phyloP scores from a whole-genome alignment of 2,113 vertebrate genomes.

The Talpa occidentalis region DNA sequence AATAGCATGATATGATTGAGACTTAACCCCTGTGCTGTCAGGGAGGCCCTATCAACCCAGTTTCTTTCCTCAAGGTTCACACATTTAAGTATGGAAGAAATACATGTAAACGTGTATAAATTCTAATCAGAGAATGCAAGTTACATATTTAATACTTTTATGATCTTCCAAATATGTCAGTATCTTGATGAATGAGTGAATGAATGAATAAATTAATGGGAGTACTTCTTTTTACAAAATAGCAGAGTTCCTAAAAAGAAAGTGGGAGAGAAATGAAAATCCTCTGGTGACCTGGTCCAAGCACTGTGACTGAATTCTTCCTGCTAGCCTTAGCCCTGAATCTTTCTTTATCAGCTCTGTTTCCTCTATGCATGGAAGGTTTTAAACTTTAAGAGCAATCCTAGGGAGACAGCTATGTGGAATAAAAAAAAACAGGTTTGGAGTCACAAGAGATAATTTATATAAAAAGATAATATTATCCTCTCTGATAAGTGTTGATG shows the following conservation, averaged over 20 bases:
- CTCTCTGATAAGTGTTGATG: constrained; percentile 37
- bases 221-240: background rate
- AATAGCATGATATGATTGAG: too few species aligned
- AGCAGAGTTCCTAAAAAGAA: background rate
- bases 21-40: too few species aligned
- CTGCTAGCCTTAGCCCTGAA: background rate
- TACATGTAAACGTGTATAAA: background rate
- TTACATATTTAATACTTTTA: background rate
- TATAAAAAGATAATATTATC: constrained; percentile 16
- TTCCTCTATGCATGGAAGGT: constrained; percentile 20
- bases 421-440: background rate
- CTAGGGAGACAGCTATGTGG: constrained; percentile 13
- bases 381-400: constrained; percentile 27
- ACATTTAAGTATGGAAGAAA: background rate
- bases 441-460: constrained; percentile 1
- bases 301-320: background rate
- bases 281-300: background rate
- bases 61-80: background rate
- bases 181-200: background rate
- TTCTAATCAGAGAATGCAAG: background rate
- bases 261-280: background rate
- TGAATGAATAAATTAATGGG: background rate
- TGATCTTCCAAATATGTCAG: background rate
- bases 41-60: too few species aligned
- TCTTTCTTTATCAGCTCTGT: constrained; percentile 31